A percentile compares a stretch with the other conserved stretches of the same genome.
These are phyloP conservation scores for Cenopis cana DNA, from an alignment of 2,888 invertebrate species.

Conservation along the genomic window DNA sequence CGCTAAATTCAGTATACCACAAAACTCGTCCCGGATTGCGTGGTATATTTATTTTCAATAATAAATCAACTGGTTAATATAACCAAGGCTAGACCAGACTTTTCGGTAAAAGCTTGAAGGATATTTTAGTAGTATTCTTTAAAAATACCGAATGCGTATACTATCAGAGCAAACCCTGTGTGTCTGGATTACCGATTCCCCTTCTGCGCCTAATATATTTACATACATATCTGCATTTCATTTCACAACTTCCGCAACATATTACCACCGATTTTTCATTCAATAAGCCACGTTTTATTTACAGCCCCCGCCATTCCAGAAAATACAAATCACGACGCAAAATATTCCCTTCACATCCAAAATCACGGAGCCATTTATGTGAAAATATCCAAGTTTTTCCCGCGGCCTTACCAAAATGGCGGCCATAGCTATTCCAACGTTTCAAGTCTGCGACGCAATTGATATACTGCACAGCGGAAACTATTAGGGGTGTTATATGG, in stretches of 20 bases:
- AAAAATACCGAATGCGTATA: too few relatives aligned
- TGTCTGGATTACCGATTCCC: too few relatives aligned
- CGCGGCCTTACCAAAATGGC: conserved; percentile 29
- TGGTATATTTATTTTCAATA: too few relatives aligned
- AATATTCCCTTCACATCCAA: conserved; percentile 20
- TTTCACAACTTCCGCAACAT: conserved; percentile 1
- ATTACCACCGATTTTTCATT: conserved; percentile 14
- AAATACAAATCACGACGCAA: conserved; percentile 25
- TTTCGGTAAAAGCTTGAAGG: too few relatives aligned
- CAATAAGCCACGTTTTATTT: conserved; percentile 6
- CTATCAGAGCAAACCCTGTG: too few relatives aligned
- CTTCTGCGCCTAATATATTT: not conserved
- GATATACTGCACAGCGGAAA: conserved; percentile 39
- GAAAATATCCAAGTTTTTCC: conserved; percentile 35
- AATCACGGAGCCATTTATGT: conserved; percentile 24
- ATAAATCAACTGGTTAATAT: too few relatives aligned
- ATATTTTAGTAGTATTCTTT: too few relatives aligned
- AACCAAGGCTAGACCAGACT: too few relatives aligned
- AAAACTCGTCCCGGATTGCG: too few relatives aligned
- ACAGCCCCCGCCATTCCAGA: conserved; percentile 7
- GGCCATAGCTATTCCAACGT: conserved; percentile 25
- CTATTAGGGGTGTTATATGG: conserved; percentile 40
- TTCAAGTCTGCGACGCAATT: conserved; percentile 23
- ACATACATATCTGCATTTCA: not conserved
- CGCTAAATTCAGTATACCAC: not conserved